Percentiles rank a stretch among this genome's conserved stretches.
phyloP scores from a whole-genome alignment of 2,888 invertebrate species.

The Kuschelorhynchus macadamiae region DNA sequence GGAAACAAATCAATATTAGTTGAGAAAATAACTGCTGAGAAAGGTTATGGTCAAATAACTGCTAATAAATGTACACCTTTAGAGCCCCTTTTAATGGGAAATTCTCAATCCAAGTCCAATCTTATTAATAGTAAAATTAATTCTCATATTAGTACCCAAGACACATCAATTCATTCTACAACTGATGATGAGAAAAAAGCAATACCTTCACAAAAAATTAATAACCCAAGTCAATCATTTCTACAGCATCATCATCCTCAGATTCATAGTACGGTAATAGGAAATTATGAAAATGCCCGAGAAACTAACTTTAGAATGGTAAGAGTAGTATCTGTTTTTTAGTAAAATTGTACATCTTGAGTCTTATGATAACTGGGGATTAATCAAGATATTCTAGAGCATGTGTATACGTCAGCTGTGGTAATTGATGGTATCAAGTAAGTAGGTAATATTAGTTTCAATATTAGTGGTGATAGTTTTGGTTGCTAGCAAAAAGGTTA shows the following conservation, averaged over 20 bases:
- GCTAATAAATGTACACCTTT: not conserved
- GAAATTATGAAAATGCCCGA: conserved; percentile 5
- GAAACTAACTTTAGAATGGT: conserved; percentile 22
- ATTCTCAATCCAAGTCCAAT: too few relatives aligned
- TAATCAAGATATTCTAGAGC: too few relatives aligned
- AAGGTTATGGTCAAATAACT: not conserved
- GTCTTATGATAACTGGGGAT: too few relatives aligned
- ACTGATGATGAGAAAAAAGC: not conserved
- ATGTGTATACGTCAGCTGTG: too few relatives aligned
- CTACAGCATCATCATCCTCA: not conserved
- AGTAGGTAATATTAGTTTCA: too few relatives aligned
- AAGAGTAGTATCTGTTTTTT: conserved; percentile 1
- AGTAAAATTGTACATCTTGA: too few relatives aligned
- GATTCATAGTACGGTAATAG: not conserved
- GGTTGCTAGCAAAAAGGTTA: too few relatives aligned
- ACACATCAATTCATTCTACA: not conserved
- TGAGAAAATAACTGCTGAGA: conserved; percentile 55
- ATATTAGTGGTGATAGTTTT: too few relatives aligned
- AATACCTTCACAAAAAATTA: not conserved
- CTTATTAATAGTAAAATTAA: not conserved
- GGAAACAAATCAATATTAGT: conserved; percentile 65
- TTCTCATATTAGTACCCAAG: not conserved
- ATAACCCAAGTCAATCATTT: too few relatives aligned
- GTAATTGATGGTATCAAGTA: too few relatives aligned
- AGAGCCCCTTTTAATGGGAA: too few relatives aligned